Base-by-base conservation (phyloP, 2,888 invertebrate genomes). In the Dasypolia templi region DNA sequence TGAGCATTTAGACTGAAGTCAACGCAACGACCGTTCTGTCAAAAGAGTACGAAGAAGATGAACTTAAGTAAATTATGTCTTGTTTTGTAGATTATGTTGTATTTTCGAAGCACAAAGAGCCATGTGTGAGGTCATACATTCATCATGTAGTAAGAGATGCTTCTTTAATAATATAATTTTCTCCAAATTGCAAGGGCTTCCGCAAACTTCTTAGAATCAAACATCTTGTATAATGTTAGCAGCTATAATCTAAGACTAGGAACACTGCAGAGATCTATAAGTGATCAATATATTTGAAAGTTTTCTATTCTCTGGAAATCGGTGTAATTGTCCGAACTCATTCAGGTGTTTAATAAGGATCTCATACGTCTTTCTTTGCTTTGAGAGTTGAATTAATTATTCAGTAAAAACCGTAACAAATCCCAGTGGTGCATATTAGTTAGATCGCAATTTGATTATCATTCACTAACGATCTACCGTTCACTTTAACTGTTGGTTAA, bases 401-500 rank as follows among this genome's bases (percentile, higher is more conserved):
- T 32, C 1, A 29, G 44, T 19, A 44, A 53, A 65, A 65, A 55
- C 29, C 39, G 4, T 29, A 59, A 42, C 53, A 49, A 72, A 53
- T 84, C 51, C n/a, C 53, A 61, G 26, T 84, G 69, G 39, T 61
- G 56, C 26, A 61, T 56, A 78, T 56, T 70, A 69, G 78, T 68
- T 72, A 76, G 74, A 83, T 64, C 71, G 71, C 77, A 67, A 76
- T 73, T 75, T 68, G 72, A 85, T 87, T 75, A 82, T 80, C 61
- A 76, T 56, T 53, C 70, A 62, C 74, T 86, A 62, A 77, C 72
- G 64, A 58, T 75, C 53, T 73, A 74, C 74, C 79, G 80, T 78
- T 87, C 85, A 83, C 87, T 87, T 85, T 76, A 82, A 75, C 70
- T 58, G 64, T 69, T 79, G 14, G 76, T 80, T 78, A 66, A 75